Evolutionary conservation across 2,888 invertebrate genomes (phyloP).

Genomic region (Fragum sueziense): DNA sequence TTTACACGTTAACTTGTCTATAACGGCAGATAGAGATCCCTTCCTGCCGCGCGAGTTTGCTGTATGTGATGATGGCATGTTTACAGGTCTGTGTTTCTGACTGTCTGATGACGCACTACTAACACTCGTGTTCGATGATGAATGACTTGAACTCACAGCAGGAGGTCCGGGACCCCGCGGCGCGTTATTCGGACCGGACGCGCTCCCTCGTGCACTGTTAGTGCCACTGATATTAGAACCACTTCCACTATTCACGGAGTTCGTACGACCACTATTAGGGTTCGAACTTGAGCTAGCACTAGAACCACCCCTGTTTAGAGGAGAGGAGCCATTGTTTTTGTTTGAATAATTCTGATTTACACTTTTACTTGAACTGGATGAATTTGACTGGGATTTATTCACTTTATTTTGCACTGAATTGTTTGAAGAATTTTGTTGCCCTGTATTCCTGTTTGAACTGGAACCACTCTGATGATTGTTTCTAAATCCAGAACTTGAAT

Average conservation of each 20-base stretch:
- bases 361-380: slow-evolving; percentile 31
- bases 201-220: slow-evolving; percentile 42
- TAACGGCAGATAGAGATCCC: slow-evolving; percentile 85
- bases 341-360: slow-evolving; percentile 14
- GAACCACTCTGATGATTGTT: slow-evolving; percentile 36
- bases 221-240: slow-evolving; percentile 1
- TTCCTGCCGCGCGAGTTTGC: slow-evolving; percentile 64
- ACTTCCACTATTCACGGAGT: slow-evolving; percentile 15
- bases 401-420: slow-evolving; percentile 5
- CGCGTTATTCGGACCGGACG: slow-evolving; percentile 45
- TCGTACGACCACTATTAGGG: slow-evolving; percentile 2
- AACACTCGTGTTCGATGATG: not conserved
- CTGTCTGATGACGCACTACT: slow-evolving; percentile 2
- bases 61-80: slow-evolving; percentile 1
- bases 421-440: slow-evolving; percentile 8
- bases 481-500: slow-evolving; percentile 39
- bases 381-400: not conserved
- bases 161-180: slow-evolving; percentile 61
- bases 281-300: slow-evolving; percentile 18
- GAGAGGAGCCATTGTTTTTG: slow-evolving; percentile 7
- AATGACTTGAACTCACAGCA: not conserved
- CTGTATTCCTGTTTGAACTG: slow-evolving; percentile 16
- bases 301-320: slow-evolving; percentile 2
- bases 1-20: slow-evolving; percentile 88
- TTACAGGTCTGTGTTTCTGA: slow-evolving; percentile 14